Conservation (phyloP, 2,113 vertebrate species). For the Cyanoramphus novaezelandiae region DNA sequence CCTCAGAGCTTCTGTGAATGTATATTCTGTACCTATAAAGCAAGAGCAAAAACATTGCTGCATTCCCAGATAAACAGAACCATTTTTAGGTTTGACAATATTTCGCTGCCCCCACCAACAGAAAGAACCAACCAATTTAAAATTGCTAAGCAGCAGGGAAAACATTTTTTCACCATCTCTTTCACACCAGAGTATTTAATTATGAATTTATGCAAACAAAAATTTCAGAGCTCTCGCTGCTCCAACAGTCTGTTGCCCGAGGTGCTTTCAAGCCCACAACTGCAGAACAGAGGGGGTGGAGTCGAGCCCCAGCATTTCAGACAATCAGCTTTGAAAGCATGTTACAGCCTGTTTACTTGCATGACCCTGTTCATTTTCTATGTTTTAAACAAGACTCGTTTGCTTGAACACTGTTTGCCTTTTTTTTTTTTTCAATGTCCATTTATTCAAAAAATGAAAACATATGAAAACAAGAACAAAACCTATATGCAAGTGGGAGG, state of each 20-base stretch:
- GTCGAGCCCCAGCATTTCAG: background rate
- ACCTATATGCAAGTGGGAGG: background rate
- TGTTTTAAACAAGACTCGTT: background rate
- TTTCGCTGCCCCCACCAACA: background rate
- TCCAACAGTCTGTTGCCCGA: slow-evolving; percentile 38
- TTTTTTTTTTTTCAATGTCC: background rate
- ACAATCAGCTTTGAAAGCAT: slow-evolving; percentile 11
- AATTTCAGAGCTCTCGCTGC: slow-evolving; percentile 53
- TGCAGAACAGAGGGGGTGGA: slow-evolving; percentile 32
- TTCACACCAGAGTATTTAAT: slow-evolving; percentile 61
- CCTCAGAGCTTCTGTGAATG: slow-evolving; percentile 8
- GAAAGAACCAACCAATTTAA: slow-evolving; percentile 20
- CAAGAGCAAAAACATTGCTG: background rate
- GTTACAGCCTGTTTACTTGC: slow-evolving; percentile 1
- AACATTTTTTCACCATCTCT: background rate
- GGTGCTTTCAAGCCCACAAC: slow-evolving; percentile 54
- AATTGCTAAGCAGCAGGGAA: slow-evolving; percentile 37
- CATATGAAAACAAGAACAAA: background rate
- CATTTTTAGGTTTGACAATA: background rate
- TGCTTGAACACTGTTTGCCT: background rate
- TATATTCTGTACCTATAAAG: slow-evolving; percentile 17
- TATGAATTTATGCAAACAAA: slow-evolving; percentile 71
- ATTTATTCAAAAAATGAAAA: background rate
- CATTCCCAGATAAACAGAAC: slow-evolving; percentile 4
- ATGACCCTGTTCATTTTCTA: background rate